Conservation (phyloP, 2,888 invertebrate species). For the Hemistola chrysoprasaria region DNA sequence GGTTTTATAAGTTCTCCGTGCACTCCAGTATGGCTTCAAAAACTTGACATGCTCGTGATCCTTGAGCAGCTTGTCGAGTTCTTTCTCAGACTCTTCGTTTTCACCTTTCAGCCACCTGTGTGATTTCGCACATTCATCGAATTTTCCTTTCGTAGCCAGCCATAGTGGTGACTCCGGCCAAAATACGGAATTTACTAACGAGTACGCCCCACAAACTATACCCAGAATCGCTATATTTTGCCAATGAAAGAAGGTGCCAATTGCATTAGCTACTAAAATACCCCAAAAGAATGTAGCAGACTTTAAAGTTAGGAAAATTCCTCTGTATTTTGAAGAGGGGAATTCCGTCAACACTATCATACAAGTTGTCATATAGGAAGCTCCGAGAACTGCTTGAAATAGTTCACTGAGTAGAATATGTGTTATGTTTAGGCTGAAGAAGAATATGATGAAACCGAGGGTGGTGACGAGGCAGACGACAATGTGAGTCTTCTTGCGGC, state of each 20-base stretch:
- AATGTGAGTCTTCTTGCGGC: conserved; percentile 24
- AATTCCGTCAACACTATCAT: conserved; percentile 36
- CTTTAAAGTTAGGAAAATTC: conserved; percentile 36
- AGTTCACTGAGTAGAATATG: conserved; percentile 36
- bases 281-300: conserved; percentile 38
- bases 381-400: conserved; percentile 24
- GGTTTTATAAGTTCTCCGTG: background rate
- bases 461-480: conserved; percentile 10
- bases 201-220: conserved; percentile 24
- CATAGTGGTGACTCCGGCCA: conserved; percentile 45
- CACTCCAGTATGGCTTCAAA: background rate
- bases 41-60: conserved; percentile 16
- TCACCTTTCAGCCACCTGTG: conserved; percentile 41
- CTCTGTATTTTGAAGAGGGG: conserved; percentile 35
- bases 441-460: conserved; percentile 23
- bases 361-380: conserved; percentile 18
- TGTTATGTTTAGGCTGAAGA: conserved; percentile 24
- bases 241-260: conserved; percentile 38
- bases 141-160: conserved; percentile 42
- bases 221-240: conserved; percentile 30
- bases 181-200: conserved; percentile 18
- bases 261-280: conserved; percentile 33
- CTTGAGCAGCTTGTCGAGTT: conserved; percentile 36
- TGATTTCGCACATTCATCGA: conserved; percentile 36
- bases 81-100: conserved; percentile 32